phyloP scores from a whole-genome alignment of 2,113 vertebrate genomes.

The Ophiodon elongatus region DNA sequence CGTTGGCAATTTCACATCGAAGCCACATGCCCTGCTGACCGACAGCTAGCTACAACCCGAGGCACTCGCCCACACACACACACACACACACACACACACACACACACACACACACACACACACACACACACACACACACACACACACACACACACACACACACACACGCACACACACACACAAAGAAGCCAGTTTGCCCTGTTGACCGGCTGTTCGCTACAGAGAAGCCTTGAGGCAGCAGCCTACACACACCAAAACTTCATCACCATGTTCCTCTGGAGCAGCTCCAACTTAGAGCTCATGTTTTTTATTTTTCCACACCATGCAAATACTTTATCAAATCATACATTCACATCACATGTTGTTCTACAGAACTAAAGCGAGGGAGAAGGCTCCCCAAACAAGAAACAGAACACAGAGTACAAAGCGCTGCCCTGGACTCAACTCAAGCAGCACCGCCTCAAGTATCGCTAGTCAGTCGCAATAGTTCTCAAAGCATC shows the following conservation, averaged over 20 bases:
- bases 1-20: constrained; percentile 68
- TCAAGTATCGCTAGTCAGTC: neutral
- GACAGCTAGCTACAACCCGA: constrained; percentile 68
- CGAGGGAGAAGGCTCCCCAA: neutral
- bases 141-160: constrained; percentile 26
- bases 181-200: constrained; percentile 46
- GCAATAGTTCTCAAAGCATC: neutral
- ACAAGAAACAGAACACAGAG: neutral
- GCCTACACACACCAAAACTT: constrained; percentile 55
- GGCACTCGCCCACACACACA: constrained; percentile 73
- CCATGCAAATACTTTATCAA: neutral
- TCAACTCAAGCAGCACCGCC: neutral
- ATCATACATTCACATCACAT: neutral
- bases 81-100: constrained; percentile 26
- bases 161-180: constrained; percentile 45
- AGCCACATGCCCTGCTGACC: constrained; percentile 79
- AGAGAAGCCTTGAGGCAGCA: constrained; percentile 51
- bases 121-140: constrained; percentile 50
- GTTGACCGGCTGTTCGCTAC: constrained; percentile 60
- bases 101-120: constrained; percentile 45
- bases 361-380: neutral
- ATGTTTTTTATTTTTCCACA: neutral
- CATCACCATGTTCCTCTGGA: constrained; percentile 26
- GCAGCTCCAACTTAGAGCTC: neutral
- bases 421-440: neutral